Base-by-base conservation (phyloP, 2,797 vertebrate species). In the Pseudochaenichthys georgianus region DNA sequence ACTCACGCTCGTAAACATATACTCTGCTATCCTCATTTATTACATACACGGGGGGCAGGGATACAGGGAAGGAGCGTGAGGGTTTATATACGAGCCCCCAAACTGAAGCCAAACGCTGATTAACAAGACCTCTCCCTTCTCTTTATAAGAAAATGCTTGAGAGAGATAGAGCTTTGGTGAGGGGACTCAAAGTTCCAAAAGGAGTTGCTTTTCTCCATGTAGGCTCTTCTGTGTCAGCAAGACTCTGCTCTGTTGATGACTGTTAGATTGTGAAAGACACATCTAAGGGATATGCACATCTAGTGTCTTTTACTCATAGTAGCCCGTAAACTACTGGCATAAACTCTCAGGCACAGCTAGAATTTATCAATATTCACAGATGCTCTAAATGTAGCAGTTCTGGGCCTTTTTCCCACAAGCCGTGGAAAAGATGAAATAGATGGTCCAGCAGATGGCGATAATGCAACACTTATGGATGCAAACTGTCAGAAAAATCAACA, bases 21-120 rank as follows among this genome's bases (percentile, higher is more conserved):
- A 75, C 71, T 92, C 89, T 90, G 91, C 83, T 92, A 88, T 91
- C 82, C 87, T 91, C 92, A 90, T 93, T 85, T 73, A 59, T 85
- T 90, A 86, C 73, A 81, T 67, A 67, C 76, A 84, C 23, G 46
- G 70, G 64, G 75, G 72, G 23, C 21, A 73, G 76, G 21, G 83
- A 75, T 52, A 63, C 45, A 2, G 52, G 60, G 52, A 58, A 70
- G 59, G 55, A 79, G 6, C 38, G 50, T 76, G 70, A 53, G 68
- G 72, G 34, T 66, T 83, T 82, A 80, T 79, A 80, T 78, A 80
- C 42, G 67, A 79, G 70, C 59, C 75, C 68, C 70, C 41, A 78
- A 84, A 77, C 65, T 69, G 9, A 82, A 78, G 84, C 81, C 64
- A 83, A 77, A 85, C 47, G 72, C 79, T 86, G 78, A 88, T 90